Conservation (phyloP, 1,140 invertebrate species). For the Cryptotermes secundus region DNA sequence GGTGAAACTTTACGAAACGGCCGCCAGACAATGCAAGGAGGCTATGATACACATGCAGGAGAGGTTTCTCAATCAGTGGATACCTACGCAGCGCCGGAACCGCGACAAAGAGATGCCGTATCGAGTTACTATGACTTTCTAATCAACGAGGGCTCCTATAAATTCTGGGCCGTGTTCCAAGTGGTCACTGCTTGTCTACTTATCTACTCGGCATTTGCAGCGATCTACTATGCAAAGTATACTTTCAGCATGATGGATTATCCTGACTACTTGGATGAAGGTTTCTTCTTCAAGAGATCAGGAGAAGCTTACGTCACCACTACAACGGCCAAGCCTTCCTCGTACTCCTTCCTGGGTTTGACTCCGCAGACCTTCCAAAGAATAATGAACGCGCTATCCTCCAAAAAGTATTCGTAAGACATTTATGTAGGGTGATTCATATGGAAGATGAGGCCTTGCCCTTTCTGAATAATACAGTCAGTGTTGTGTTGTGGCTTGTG, state of each 20-base stretch:
- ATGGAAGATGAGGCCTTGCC: not conserved
- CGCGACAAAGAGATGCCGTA: not conserved
- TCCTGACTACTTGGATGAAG: constrained; percentile 59
- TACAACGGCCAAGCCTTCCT: constrained; percentile 36
- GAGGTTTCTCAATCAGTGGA: not conserved
- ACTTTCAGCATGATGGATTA: constrained; percentile 73
- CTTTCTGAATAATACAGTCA: not conserved
- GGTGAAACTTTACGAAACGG: too few species aligned
- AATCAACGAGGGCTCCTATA: constrained; percentile 81
- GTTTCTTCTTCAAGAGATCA: constrained; percentile 26
- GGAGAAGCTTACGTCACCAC: constrained; percentile 30
- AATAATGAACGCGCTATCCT: constrained; percentile 47
- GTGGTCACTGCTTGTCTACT: constrained; percentile 73
- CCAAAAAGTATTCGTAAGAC: constrained; percentile 37
- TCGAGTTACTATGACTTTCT: constrained; percentile 77
- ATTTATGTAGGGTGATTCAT: not conserved
- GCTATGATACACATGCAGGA: not conserved
- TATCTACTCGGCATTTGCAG: constrained; percentile 78
- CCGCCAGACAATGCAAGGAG: too few species aligned
- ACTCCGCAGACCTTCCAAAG: constrained; percentile 46
- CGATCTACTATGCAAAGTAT: constrained; percentile 82
- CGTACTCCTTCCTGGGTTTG: constrained; percentile 42
- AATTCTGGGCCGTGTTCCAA: constrained; percentile 83
- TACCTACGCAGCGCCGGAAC: not conserved
- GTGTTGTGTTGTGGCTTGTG: too few species aligned